Percentiles rank a stretch among this genome's conserved stretches.
phyloP scores from a whole-genome alignment of 2,888 invertebrate genomes.

The Apantesis nais region DNA sequence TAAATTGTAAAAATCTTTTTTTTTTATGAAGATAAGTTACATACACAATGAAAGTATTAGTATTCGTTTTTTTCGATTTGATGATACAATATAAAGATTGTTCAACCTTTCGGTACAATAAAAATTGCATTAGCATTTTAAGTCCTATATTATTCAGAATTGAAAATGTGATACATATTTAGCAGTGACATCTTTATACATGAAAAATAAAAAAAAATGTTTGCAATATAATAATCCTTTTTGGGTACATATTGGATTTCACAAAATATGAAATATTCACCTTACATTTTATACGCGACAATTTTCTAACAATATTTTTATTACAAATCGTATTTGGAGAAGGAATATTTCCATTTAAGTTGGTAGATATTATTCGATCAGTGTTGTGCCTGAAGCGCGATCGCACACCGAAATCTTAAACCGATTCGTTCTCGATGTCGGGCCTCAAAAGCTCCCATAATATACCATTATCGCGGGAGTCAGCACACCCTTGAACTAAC shows the following conservation, averaged over 20 bases:
- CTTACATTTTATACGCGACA: neutral
- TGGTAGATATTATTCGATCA: conserved; percentile 39
- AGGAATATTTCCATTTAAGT: conserved; percentile 18
- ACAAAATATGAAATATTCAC: neutral
- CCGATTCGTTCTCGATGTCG: conserved; percentile 43
- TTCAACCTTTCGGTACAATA: too few relatives aligned
- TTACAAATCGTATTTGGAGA: neutral
- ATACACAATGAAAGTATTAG: too few relatives aligned
- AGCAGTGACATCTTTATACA: neutral
- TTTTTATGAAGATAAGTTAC: too few relatives aligned
- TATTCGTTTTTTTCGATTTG: too few relatives aligned
- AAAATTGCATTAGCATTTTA: neutral
- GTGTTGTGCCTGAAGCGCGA: conserved; percentile 23
- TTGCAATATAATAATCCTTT: neutral
- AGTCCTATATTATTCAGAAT: neutral
- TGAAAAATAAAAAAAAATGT: neutral
- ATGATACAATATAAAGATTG: too few relatives aligned
- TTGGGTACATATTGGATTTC: neutral
- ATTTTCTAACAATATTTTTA: conserved; percentile 4
- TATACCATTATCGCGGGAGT: conserved; percentile 48
- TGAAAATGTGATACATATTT: neutral
- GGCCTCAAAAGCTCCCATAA: conserved; percentile 43
- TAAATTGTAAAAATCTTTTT: too few relatives aligned
- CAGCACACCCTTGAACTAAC: conserved; percentile 51
- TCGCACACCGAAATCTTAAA: conserved; percentile 40